Evolutionary conservation across 1,140 invertebrate species (phyloP).

Genomic region (Zophobas morio): DNA sequence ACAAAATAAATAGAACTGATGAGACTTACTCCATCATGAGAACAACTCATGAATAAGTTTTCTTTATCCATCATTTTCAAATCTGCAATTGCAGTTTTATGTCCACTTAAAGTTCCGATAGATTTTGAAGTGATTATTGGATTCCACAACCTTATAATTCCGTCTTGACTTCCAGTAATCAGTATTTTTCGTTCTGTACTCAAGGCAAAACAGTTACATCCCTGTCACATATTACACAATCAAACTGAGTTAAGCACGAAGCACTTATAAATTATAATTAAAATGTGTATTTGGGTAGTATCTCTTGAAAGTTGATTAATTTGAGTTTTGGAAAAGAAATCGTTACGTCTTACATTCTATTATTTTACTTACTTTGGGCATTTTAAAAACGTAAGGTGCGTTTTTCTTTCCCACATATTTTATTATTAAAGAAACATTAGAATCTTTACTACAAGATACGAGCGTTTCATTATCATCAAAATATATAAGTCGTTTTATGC

Average conservation of each 20-base stretch:
- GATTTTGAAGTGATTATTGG: constrained; percentile 64
- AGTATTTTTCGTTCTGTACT: constrained; percentile 67
- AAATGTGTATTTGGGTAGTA: too few relatives aligned
- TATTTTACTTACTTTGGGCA: constrained; percentile 66
- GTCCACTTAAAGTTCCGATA: constrained; percentile 60
- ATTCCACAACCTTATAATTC: constrained; percentile 70
- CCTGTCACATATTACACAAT: constrained; percentile 62
- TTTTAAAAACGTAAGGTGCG: constrained; percentile 69
- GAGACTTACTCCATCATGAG: constrained; percentile 69
- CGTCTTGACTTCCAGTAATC: constrained; percentile 69
- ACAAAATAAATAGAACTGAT: constrained; percentile 10
- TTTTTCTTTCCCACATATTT: constrained; percentile 67
- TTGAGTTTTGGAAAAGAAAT: background rate
- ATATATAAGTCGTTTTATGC: constrained; percentile 66
- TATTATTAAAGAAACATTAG: constrained; percentile 66
- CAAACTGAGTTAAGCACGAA: too few relatives aligned
- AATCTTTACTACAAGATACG: constrained; percentile 70
- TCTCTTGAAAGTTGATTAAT: too few relatives aligned
- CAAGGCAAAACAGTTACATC: constrained; percentile 70
- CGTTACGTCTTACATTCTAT: too few relatives aligned
- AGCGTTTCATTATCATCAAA: constrained; percentile 66
- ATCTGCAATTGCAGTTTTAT: constrained; percentile 67
- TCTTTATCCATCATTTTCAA: constrained; percentile 66
- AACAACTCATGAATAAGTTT: constrained; percentile 68
- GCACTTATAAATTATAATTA: too few relatives aligned